Evolutionary conservation across 2,888 invertebrate species (phyloP).

Genomic region (Leucoma salicis): DNA sequence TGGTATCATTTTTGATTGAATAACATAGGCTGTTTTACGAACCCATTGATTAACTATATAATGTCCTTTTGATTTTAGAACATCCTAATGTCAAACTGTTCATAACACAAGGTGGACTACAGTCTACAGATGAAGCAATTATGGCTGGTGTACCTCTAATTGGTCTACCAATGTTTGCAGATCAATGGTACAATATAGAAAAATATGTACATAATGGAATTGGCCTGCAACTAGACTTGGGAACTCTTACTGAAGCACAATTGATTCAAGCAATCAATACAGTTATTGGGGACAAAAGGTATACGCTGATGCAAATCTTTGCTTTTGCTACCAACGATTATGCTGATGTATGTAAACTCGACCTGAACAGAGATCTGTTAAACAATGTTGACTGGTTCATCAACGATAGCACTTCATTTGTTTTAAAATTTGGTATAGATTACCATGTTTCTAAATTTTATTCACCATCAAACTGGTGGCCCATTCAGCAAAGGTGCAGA

Average conservation of each 20-base stretch:
- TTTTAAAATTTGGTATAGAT: too few species aligned
- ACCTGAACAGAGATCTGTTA: too few species aligned
- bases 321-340: too few species aligned
- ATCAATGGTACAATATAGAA: slow-evolving; percentile 59
- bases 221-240: slow-evolving; percentile 46
- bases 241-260: slow-evolving; percentile 36
- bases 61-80: slow-evolving; percentile 29
- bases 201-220: slow-evolving; percentile 44
- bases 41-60: neutral
- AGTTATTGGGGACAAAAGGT: slow-evolving; percentile 38
- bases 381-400: too few species aligned
- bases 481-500: too few species aligned
- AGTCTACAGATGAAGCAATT: slow-evolving; percentile 67
- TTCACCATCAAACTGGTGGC: too few species aligned
- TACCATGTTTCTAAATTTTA: too few species aligned
- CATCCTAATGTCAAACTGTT: slow-evolving; percentile 67
- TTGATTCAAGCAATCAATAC: slow-evolving; percentile 35
- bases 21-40: too few species aligned
- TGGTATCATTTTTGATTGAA: too few species aligned
- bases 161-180: slow-evolving; percentile 62
- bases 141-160: slow-evolving; percentile 56
- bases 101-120: slow-evolving; percentile 66
- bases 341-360: too few species aligned
- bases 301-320: too few species aligned
- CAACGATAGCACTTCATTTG: too few species aligned